A percentile compares a stretch with the other conserved stretches of the same genome.
Evolutionary conservation across 2,888 invertebrate species (phyloP).

Genomic region (Nasonovia ribisnigri): DNA sequence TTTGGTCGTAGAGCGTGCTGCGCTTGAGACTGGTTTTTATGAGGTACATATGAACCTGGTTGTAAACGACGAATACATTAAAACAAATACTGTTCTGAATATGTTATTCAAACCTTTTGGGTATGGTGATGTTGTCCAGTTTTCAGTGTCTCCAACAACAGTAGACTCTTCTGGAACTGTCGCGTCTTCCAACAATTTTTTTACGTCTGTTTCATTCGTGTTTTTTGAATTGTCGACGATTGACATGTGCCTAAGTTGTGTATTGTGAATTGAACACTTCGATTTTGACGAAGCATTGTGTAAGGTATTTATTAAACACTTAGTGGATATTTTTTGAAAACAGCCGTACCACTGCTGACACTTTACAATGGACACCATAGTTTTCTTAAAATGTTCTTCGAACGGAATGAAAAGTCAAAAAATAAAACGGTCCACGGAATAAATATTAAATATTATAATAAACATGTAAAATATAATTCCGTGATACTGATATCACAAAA

Average conservation of each 20-base stretch:
- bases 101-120: constrained; percentile 47
- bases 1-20: constrained; percentile 69
- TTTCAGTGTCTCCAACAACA: constrained; percentile 22
- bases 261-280: not conserved
- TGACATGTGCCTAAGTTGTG: not conserved
- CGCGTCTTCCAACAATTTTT: constrained; percentile 44
- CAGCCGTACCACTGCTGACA: not conserved
- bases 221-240: not conserved
- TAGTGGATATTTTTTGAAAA: not conserved
- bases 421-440: not conserved
- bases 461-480: too few relatives aligned
- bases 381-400: not conserved
- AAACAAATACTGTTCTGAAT: not conserved
- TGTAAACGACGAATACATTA: not conserved
- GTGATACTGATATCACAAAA: too few relatives aligned
- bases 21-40: constrained; percentile 68
- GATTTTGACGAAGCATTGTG: not conserved
- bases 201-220: not conserved
- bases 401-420: not conserved
- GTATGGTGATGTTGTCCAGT: constrained; percentile 62
- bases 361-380: not conserved
- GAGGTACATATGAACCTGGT: constrained; percentile 52
- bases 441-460: too few relatives aligned
- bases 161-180: constrained; percentile 55
- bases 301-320: not conserved